Percentiles rank a stretch among this genome's conserved stretches.
phyloP scores from a whole-genome alignment of 2,113 vertebrate species.

The Microcebus griseorufus region DNA sequence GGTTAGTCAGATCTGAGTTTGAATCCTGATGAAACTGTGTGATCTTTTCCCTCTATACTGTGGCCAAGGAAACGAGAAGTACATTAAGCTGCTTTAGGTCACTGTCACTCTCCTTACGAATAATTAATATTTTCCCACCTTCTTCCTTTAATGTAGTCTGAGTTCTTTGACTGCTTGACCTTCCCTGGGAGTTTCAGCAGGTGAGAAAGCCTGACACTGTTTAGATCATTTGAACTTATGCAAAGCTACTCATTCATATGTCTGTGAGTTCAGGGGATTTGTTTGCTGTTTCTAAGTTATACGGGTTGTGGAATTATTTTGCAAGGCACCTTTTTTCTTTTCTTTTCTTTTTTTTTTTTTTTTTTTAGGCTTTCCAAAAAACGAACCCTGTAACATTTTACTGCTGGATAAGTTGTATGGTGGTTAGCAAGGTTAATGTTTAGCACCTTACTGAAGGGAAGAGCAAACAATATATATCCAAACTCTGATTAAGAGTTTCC shows the following conservation, averaged over 20 bases:
- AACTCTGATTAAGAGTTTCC: neutral
- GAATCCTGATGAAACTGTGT: neutral
- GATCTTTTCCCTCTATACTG: neutral
- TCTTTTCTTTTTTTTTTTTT: neutral
- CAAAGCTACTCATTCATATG: neutral
- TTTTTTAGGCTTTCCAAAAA: neutral
- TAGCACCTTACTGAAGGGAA: neutral
- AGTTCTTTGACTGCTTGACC: neutral
- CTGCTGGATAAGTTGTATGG: neutral
- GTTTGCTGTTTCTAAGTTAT: neutral
- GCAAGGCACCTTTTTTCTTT: neutral
- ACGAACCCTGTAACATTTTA: constrained; percentile 40
- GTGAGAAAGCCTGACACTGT: neutral
- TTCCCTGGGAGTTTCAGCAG: neutral
- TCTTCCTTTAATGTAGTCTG: neutral
- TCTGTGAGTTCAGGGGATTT: neutral
- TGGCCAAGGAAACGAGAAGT: neutral
- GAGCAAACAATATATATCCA: constrained; percentile 12
- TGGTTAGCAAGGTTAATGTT: constrained; percentile 55
- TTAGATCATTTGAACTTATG: neutral
- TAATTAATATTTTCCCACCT: constrained; percentile 34
- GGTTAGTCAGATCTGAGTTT: neutral
- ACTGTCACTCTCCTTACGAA: neutral
- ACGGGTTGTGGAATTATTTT: constrained; percentile 11
- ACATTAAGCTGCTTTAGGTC: constrained; percentile 4